A percentile compares a stretch with the other conserved stretches of the same genome.
Conservation (phyloP, 1,140 invertebrate species). For the Drosophila truncata region DNA sequence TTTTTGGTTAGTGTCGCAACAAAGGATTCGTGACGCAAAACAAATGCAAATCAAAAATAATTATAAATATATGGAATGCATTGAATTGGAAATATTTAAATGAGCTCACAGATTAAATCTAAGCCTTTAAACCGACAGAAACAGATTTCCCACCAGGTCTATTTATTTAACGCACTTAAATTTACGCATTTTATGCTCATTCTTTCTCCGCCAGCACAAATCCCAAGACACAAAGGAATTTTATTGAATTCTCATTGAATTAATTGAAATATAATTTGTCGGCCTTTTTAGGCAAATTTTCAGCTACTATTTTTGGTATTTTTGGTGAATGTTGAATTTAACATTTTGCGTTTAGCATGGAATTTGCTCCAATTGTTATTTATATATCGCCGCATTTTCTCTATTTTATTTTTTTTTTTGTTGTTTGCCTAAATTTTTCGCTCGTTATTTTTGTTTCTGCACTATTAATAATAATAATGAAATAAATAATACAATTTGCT, state of each 20-base stretch:
- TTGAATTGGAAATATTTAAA: slow-evolving; percentile 45
- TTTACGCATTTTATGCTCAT: slow-evolving; percentile 14
- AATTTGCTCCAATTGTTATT: slow-evolving; percentile 32
- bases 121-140: slow-evolving; percentile 31
- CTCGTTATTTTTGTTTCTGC: slow-evolving; percentile 2
- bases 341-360: slow-evolving; percentile 25
- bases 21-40: slow-evolving; percentile 11
- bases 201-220: not conserved
- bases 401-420: not conserved
- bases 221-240: slow-evolving; percentile 23
- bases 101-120: slow-evolving; percentile 33
- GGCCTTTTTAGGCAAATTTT: slow-evolving; percentile 12
- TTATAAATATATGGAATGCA: slow-evolving; percentile 19
- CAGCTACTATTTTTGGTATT: slow-evolving; percentile 14
- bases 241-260: slow-evolving; percentile 29
- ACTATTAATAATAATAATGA: slow-evolving; percentile 48
- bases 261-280: slow-evolving; percentile 27
- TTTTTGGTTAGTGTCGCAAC: slow-evolving; percentile 11
- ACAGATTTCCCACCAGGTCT: slow-evolving; percentile 9
- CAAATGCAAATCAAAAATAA: slow-evolving; percentile 34
- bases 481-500: slow-evolving; percentile 48
- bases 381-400: not conserved
- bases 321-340: slow-evolving; percentile 16
- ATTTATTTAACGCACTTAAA: slow-evolving; percentile 17
- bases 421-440: slow-evolving; percentile 11